Evolutionary conservation across 2,113 vertebrate genomes (phyloP), one percentile per base, ranked within the genome.

Genomic region (Rhinoderma darwinii): DNA sequence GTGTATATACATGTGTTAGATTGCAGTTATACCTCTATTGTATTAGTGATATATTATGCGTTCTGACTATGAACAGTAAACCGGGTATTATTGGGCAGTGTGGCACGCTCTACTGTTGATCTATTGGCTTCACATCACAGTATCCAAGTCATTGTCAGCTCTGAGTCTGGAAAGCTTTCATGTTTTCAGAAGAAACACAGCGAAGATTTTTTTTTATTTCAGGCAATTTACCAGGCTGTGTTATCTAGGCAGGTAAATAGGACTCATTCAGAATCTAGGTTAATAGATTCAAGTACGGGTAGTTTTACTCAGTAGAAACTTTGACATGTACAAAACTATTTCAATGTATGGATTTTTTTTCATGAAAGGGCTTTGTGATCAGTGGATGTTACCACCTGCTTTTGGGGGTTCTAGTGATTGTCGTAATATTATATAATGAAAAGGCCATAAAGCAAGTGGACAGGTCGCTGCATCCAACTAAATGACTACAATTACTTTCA

Each of bases 91-190:
- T 27, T 8, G 76, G 11, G 41, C 15, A 80, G 30, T 32, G 35
- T 78, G 14, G 20, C 32, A 9, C n/a, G 11, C n/a, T 22, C 37
- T 41, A 8, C 20, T 59, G 47, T 54, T 32, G 18, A 54, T 10
- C 32, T 3, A 11, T 78, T 80, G 77, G 77, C 77, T 59, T 51
- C 20, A 61, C 51, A 61, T 80, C 77, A 39, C 22, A 80, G 77
- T 80, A 39, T 51, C 51, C 17, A 35, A 35, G 51, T 59, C 77
- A 37, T 39, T 37, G 20, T 79, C 50, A 32, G 50, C 76, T 39
- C 15, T n/a, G 51, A 59, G 12, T 41, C 32, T 56, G 4, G 39
- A 22, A 32, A n/a, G 32, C 77, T 80, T 80, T 80, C 37, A 80
- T 39, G 4, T 25, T 35, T 32, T 76, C 41, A 50, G 74, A 9